Evolutionary conservation across 2,888 invertebrate genomes (phyloP), one percentile per base, ranked within the genome.

Genomic region (Standfussiana lucernea): DNA sequence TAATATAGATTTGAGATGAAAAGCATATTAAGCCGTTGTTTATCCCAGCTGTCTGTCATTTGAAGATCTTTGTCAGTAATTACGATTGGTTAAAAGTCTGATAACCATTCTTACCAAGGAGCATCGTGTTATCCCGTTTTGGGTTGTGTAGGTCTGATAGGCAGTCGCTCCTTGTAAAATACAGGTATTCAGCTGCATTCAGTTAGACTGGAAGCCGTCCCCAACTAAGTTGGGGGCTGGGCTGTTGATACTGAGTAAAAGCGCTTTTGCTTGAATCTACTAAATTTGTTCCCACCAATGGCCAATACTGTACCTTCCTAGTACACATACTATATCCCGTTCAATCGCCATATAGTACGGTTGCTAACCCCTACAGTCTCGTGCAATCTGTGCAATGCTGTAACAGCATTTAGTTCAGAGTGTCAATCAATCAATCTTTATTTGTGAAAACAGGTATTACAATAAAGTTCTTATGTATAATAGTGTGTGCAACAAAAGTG

Each of bases 281-380:
- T 56, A 0, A 2, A 42, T 24, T 40, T 61, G 37, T 50, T 6
- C 18, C 18, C 1, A 21, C 40, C n/a, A 77, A 21, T 78, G 65
- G 69, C 70, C 65, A 76, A 70, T 70, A 42, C 35, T 47, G 21
- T 5, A 24, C n/a, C 13, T 47, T 35, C 56, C 28, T 5, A 70
- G 56, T 66, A 62, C 61, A 78, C 37, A 8, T 18, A 56, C 45
- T 32, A 37, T 69, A 40, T 24, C 35, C 42, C n/a, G 8, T 50
- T 8, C 13, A 68, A 56, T 73, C 28, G 42, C 3, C 3, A 18
- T 32, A 56, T 13, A 6, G 24, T 13, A 62, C 28, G 42, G 24
- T 21, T 47, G 69, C 68, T n/a, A 40, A 40, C n/a, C 40, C 18
- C 75, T n/a, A n/a, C n/a, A 68, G 77, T 62, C 68, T 59, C 64